Base-by-base conservation (phyloP, 2,113 vertebrate genomes). In the Chinchilla lanigera region DNA sequence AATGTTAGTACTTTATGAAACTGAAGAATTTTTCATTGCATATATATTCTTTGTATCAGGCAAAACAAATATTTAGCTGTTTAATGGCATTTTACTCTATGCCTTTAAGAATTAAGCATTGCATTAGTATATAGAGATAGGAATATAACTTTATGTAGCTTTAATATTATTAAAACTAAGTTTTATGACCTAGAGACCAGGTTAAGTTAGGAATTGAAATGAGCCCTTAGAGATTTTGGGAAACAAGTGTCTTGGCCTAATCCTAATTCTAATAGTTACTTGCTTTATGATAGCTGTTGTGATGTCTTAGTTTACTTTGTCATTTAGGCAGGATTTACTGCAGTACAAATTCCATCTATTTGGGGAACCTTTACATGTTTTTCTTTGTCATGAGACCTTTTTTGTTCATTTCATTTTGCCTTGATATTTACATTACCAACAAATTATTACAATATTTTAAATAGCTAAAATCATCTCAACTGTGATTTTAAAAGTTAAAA, bases 401-500 rank as follows among this genome's bases (percentile, higher is more conserved):
- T 38, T 87, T 88, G 84, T 50, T 54, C 44, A 47, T 47, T 44
- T 56, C 63, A 16, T 90, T 86, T 86, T 82, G 41, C 61, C 3
- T 58, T 75, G 33, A 2, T 93, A 54, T 50, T 88, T 61, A 78
- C 6, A n/a, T 91, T 91, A 81, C 47, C 3, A 78, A 12, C 20
- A 65, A 88, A 84, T 63, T 84, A 44, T 12, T 20, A 41, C 58
- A 47, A n/a, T 95, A 84, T 63, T 94, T 89, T 61, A 77, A 81
- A 38, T 67, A 78, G 61, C 14, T 93, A 26, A 78, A 90, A 87
- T 87, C 14, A 44, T 71, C 4, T 80, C 54, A 73, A 26, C 38
- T 90, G 5, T 89, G 50, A 69, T 77, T 77, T 77, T 69, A 58
- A 91, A 88, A 80, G 84, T 67, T 93, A 75, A 84, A 85, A 89